Conservation (phyloP, 1,140 invertebrate genomes). For the Dolichoris vasculosae region DNA sequence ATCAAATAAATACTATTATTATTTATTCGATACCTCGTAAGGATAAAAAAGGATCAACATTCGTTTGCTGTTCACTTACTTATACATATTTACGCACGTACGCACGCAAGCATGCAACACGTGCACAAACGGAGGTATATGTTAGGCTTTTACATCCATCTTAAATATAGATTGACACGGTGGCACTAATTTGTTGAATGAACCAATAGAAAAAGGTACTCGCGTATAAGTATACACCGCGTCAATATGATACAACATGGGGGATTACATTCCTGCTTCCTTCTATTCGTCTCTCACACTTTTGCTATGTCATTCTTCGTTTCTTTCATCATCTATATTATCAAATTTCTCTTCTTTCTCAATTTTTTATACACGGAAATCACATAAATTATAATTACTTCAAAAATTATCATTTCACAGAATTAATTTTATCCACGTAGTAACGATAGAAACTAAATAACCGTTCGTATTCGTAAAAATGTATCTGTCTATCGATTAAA, state of each 20-base stretch:
- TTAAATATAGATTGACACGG: conserved; percentile 72
- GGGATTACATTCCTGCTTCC: not conserved
- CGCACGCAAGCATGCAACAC: no score
- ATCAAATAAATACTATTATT: not conserved
- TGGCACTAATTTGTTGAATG: conserved; percentile 73
- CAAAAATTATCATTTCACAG: no score
- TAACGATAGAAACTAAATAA: no score
- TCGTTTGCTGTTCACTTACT: not conserved
- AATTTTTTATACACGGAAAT: no score
- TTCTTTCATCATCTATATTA: conserved; percentile 34
- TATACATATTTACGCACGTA: not conserved
- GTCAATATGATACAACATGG: not conserved
- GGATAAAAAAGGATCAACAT: not conserved
- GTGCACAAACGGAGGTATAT: not conserved
- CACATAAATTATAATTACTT: no score
- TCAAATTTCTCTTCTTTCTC: no score
- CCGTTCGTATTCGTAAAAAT: no score
- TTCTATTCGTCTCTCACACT: not conserved
- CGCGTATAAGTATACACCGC: not conserved
- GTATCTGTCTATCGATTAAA: no score
- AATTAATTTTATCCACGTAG: no score
- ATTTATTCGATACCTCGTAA: not conserved
- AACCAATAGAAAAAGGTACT: conserved; percentile 47
- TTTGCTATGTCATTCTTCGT: conserved; percentile 7
- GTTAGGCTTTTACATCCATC: not conserved